Percentiles rank a stretch among this genome's conserved stretches.
These are phyloP conservation scores for Xyrichtys novacula DNA, from an alignment of 2,797 vertebrate species.

Conservation along the genomic window DNA sequence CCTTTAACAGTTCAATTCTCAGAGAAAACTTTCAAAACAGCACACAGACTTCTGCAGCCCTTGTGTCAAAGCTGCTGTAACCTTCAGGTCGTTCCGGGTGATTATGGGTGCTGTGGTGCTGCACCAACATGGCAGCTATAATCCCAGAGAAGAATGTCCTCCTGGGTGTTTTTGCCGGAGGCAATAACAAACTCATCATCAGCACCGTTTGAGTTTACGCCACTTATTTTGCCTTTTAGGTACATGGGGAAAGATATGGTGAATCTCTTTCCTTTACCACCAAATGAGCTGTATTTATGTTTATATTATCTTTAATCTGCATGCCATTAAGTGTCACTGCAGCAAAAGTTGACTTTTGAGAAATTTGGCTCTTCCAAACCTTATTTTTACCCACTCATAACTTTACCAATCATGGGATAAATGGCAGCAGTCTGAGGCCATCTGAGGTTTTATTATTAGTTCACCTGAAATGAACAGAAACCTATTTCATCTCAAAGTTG, in stretches of 20 bases:
- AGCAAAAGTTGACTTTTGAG: neutral
- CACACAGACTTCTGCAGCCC: constrained; percentile 27
- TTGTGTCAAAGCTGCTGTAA: constrained; percentile 55
- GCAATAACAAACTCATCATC: constrained; percentile 65
- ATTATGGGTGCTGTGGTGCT: constrained; percentile 56
- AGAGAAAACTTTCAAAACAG: constrained; percentile 25
- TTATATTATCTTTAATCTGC: constrained; percentile 6
- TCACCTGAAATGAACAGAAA: constrained; percentile 32
- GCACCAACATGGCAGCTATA: constrained; percentile 50
- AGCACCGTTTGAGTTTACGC: constrained; percentile 48
- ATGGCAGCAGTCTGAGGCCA: constrained; percentile 38
- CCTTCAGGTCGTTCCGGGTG: constrained; percentile 56
- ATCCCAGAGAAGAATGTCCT: constrained; percentile 60
- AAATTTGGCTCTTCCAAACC: neutral
- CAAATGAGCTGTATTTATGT: constrained; percentile 16
- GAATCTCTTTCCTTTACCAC: neutral
- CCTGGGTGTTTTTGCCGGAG: constrained; percentile 57
- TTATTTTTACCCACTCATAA: neutral
- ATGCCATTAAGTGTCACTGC: neutral
- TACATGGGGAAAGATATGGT: constrained; percentile 32
- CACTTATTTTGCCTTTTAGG: constrained; percentile 43
- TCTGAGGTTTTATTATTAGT: constrained; percentile 56
- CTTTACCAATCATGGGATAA: constrained; percentile 14
- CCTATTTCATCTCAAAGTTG: constrained; percentile 13
- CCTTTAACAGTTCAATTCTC: constrained; percentile 17